Base-by-base conservation (phyloP, 2,113 vertebrate genomes). In the Rhabdomys dilectus region DNA sequence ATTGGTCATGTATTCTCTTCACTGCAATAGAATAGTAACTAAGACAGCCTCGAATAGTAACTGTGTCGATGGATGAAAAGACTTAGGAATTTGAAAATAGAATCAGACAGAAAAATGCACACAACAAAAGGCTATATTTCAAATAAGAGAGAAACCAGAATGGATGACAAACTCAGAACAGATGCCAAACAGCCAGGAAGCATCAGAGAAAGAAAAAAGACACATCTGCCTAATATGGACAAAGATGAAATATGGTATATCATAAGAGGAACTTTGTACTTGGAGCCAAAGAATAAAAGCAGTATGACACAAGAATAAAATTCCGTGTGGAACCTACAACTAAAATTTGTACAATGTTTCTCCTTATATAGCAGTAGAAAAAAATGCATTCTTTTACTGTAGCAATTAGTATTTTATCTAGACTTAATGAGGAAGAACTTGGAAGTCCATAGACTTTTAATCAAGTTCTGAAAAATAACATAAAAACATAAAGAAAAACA, bases 201-300 rank as follows among this genome's bases (percentile, higher is more conserved):
- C 21, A 90, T n/a, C 0, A 56, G 24, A 68, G 58, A 85, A 0
- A 88, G 39, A 95, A 93, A 93, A 58, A 58, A 17, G 72, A 91
- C 72, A 62, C 91, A 42, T 82, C 91, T 84, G 45, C 9, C 56
- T 42, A 77, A 9, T 62, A 88, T 31, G 13, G 72, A 24, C 31
- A 86, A 87, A 95, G 62, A 88, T 75, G 76, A 81, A 93, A 80
- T 5, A 10, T 62, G 80, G 39, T 39, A 29, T 31, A 51, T 51
- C 51, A 51, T 51, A 91, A 85, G 24, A 42, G 12, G 6, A 53
- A 56, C 77, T n/a, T 39, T 45, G 13, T 53, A 17, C 12, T 86
- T 81, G 64, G 93, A 85, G 53, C 1, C 66, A 81, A 94, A 96
- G 34, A 90, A 66, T 78, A 81, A 93, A 95, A 66, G 11, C 22